phyloP scores from a whole-genome alignment of 2,888 invertebrate species.

The Eueremaeus valkanovi region DNA sequence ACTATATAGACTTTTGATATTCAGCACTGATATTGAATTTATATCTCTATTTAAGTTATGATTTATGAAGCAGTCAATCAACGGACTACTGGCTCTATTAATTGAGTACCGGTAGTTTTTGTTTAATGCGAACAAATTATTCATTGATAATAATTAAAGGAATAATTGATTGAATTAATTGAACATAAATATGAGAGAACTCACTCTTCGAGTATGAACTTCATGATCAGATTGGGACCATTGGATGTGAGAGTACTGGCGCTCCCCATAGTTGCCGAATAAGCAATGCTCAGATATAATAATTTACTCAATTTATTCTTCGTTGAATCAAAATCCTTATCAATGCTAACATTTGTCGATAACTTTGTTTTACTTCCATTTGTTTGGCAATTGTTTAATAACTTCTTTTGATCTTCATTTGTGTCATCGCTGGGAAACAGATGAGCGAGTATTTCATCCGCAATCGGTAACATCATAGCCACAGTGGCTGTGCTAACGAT shows the following conservation, averaged over 20 bases:
- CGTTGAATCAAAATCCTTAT: neutral
- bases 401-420: constrained; percentile 10
- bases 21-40: too few species aligned
- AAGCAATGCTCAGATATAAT: constrained; percentile 41
- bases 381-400: neutral
- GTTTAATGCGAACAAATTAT: too few species aligned
- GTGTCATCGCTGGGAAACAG: constrained; percentile 15
- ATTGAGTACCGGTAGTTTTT: too few species aligned
- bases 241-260: constrained; percentile 38
- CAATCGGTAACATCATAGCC: constrained; percentile 44
- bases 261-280: constrained; percentile 40
- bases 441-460: constrained; percentile 42
- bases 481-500: constrained; percentile 42
- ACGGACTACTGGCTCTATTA: too few species aligned
- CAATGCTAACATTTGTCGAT: neutral
- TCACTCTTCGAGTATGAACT: constrained; percentile 40
- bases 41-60: too few species aligned
- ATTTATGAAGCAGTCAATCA: too few species aligned
- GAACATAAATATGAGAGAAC: too few species aligned
- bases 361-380: neutral
- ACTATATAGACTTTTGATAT: too few species aligned
- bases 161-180: too few species aligned
- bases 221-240: constrained; percentile 41
- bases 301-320: constrained; percentile 30
- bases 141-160: too few species aligned